Evolutionary conservation across 2,797 vertebrate genomes (phyloP).

Genomic region (Semaprochilodus insignis): DNA sequence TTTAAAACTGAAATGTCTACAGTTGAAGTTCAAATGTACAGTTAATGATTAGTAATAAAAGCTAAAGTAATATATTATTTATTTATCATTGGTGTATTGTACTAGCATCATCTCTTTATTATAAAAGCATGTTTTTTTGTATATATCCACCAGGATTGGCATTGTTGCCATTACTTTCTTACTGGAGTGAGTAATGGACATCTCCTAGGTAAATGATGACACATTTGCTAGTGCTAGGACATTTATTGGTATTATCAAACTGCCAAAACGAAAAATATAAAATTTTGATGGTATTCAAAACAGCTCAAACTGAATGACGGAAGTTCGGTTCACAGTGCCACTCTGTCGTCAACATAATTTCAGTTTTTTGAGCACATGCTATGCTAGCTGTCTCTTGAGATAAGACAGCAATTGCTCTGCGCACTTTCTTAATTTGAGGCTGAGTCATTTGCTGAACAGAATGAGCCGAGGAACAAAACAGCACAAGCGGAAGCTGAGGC

Average conservation of each 20-base stretch:
- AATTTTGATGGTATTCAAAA: background rate
- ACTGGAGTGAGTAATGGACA: too few relatives aligned
- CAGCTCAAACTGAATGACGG: background rate
- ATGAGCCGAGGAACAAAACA: background rate
- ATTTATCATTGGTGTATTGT: too few relatives aligned
- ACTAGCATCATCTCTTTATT: too few relatives aligned
- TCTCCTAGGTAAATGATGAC: background rate
- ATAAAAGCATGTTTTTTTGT: too few relatives aligned
- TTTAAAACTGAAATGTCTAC: too few relatives aligned
- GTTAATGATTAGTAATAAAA: too few relatives aligned
- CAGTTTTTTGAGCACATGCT: background rate
- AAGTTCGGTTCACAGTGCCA: background rate
- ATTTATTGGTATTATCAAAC: too few relatives aligned
- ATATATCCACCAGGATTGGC: too few relatives aligned
- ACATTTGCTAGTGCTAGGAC: too few relatives aligned
- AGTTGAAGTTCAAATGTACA: too few relatives aligned
- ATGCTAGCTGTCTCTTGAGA: background rate
- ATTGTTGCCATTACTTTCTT: too few relatives aligned
- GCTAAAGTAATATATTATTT: too few relatives aligned
- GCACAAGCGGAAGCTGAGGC: slow-evolving; percentile 6
- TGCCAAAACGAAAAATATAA: background rate
- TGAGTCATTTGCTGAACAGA: slow-evolving; percentile 11
- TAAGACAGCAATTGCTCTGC: background rate
- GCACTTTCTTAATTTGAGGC: slow-evolving; percentile 21
- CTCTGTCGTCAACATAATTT: background rate